These are phyloP conservation scores for Mirounga angustirostris DNA, from an alignment of 2,113 vertebrate genomes.

Conservation along the genomic window DNA sequence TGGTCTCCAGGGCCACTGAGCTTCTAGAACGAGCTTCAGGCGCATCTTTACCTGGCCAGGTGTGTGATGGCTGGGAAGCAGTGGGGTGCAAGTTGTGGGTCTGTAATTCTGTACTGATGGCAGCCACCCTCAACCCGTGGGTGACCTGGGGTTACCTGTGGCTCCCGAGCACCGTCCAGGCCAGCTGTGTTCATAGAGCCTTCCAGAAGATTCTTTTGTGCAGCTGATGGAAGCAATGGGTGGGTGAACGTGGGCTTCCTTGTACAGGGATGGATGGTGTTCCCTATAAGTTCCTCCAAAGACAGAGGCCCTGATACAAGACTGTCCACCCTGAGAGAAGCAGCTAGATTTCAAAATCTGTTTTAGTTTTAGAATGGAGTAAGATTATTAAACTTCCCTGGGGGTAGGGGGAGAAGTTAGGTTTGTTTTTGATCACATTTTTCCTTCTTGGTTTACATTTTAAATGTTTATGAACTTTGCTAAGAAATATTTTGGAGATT, in stretches of 20 bases:
- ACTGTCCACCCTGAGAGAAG: too few relatives aligned
- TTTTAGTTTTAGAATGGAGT: neutral
- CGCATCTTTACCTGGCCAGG: too few relatives aligned
- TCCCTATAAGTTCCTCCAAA: neutral
- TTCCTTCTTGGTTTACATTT: neutral
- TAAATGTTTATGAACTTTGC: neutral
- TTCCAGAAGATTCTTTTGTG: fast-evolving
- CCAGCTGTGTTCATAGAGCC: neutral
- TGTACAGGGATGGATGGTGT: fast-evolving
- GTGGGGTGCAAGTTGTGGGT: too few relatives aligned
- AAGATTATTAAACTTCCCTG: neutral
- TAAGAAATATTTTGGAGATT: neutral
- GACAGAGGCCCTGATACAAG: fast-evolving
- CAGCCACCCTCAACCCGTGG: fast-evolving
- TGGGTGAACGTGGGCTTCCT: fast-evolving
- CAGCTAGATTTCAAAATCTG: neutral
- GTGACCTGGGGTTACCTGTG: fast-evolving
- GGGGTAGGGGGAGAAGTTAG: neutral
- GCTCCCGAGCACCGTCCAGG: neutral
- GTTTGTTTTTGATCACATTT: neutral
- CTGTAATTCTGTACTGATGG: too few relatives aligned
- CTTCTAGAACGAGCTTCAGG: neutral
- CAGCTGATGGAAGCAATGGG: fast-evolving
- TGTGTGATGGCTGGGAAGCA: neutral
- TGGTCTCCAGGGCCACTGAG: neutral